Conservation (phyloP, 2,797 vertebrate species). For the Manis pentadactyla region DNA sequence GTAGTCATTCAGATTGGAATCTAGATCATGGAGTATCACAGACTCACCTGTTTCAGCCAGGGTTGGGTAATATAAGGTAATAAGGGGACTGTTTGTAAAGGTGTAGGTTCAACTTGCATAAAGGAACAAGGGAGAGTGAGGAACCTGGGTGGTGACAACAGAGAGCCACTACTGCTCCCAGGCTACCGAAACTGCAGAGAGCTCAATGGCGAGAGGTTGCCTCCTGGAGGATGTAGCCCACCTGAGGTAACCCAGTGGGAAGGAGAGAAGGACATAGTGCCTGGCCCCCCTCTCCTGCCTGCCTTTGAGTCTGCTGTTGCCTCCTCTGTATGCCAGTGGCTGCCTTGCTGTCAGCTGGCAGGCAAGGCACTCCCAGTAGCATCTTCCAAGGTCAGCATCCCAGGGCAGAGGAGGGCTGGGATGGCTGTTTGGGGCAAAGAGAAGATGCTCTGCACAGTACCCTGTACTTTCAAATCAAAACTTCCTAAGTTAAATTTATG, state of each 20-base stretch:
- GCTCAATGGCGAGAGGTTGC: background rate
- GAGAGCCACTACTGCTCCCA: background rate
- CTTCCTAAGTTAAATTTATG: background rate
- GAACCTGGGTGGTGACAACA: background rate
- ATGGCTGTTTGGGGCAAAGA: background rate
- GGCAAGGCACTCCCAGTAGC: background rate
- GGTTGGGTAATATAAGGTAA: background rate
- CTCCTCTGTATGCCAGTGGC: background rate
- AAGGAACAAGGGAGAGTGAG: background rate
- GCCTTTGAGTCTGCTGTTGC: background rate
- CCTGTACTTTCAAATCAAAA: background rate
- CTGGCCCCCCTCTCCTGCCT: background rate
- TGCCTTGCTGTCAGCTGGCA: background rate
- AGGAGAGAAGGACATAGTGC: background rate
- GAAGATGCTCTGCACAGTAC: background rate
- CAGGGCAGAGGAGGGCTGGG: background rate
- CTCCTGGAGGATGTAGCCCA: background rate
- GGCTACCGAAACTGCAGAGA: background rate
- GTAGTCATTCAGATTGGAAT: background rate
- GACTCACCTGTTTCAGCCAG: background rate
- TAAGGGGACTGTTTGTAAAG: background rate
- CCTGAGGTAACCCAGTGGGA: background rate
- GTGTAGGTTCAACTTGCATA: background rate
- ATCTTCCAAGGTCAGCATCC: background rate
- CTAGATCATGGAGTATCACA: background rate